Percentiles rank a stretch among this genome's conserved stretches.
Evolutionary conservation across 2,888 invertebrate genomes (phyloP).

Genomic region (Cybosia mesomella): DNA sequence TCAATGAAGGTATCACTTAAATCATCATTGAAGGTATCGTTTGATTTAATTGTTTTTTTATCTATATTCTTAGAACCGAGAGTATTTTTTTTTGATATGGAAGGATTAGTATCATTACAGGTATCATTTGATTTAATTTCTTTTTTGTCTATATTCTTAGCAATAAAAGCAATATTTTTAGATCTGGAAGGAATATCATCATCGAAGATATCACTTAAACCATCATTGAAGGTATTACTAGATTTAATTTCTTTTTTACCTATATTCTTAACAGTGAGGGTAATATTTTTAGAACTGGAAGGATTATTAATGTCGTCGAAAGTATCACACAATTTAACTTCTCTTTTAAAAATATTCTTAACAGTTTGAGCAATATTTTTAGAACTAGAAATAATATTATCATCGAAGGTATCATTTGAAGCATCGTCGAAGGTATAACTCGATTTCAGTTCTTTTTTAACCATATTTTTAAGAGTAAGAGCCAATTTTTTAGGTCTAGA

Average conservation of each 20-base stretch:
- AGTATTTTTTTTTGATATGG: too few species aligned
- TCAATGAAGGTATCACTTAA: neutral
- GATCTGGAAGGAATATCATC: neutral
- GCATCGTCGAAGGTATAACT: neutral
- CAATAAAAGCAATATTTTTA: neutral
- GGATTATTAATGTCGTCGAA: neutral
- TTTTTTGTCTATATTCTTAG: neutral
- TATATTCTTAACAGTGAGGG: neutral
- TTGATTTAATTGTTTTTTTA: neutral
- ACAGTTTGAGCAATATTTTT: neutral
- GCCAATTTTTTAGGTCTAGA: slow-evolving; percentile 11
- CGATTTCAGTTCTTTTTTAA: neutral
- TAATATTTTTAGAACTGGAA: slow-evolving; percentile 9
- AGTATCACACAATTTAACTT: neutral
- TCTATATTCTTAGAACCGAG: slow-evolving; percentile 6
- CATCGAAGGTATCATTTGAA: neutral
- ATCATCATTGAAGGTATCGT: neutral
- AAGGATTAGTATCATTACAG: neutral
- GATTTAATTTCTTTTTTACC: neutral
- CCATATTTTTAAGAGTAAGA: neutral
- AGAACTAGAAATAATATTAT: neutral
- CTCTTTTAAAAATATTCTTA: neutral
- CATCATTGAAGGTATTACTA: neutral
- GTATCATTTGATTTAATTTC: neutral
- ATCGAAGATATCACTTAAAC: neutral